Evolutionary conservation across 1,140 invertebrate species (phyloP).

Genomic region (Camponotus vicinus): DNA sequence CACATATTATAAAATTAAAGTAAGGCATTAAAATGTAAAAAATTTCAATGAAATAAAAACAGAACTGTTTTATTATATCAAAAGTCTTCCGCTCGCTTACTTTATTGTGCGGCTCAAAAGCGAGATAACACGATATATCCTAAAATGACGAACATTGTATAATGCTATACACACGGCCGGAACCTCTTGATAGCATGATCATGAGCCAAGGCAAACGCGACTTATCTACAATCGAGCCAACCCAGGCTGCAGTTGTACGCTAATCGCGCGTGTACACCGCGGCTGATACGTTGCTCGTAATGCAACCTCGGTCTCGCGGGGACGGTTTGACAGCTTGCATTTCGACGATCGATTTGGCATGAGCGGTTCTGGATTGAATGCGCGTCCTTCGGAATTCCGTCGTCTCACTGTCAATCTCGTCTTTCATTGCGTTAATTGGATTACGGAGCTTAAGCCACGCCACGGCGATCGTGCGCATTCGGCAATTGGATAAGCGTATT

Average conservation of each 20-base stretch:
- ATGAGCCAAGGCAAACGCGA: conserved; percentile 61
- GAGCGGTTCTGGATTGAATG: conserved; percentile 67
- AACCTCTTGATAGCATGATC: conserved; percentile 50
- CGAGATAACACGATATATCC: conserved; percentile 51
- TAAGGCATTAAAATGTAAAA: no score
- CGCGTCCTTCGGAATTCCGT: conserved; percentile 63
- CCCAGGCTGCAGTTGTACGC: conserved; percentile 54
- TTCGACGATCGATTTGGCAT: conserved; percentile 62
- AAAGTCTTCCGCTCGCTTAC: not conserved
- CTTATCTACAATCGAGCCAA: conserved; percentile 67
- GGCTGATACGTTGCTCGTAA: conserved; percentile 65
- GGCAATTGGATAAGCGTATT: conserved; percentile 54
- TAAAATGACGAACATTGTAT: conserved; percentile 49
- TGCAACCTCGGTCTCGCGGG: conserved; percentile 66
- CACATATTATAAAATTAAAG: no score
- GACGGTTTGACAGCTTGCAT: conserved; percentile 70
- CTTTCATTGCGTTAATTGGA: conserved; percentile 75
- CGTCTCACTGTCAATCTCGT: conserved; percentile 74
- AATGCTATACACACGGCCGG: conserved; percentile 20
- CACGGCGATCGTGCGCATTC: conserved; percentile 51
- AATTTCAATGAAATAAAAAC: no score
- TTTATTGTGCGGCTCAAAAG: not conserved
- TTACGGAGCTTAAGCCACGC: conserved; percentile 66
- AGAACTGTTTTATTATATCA: not conserved
- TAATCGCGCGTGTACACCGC: conserved; percentile 67